phyloP scores from a whole-genome alignment of 2,113 vertebrate species.

The Canis aureus region DNA sequence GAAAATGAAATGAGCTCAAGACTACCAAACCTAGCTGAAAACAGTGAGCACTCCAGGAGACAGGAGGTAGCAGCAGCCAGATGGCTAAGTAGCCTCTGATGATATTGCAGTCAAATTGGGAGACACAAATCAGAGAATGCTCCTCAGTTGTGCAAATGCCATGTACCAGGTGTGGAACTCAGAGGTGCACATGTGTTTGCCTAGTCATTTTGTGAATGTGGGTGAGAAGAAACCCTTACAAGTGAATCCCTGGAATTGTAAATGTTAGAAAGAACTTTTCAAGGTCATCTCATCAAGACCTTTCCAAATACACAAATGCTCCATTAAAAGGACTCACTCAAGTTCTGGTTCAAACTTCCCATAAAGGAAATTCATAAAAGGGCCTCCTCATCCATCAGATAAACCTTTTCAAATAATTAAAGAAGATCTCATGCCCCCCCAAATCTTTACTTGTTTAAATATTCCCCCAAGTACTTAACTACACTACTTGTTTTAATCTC shows the following conservation, averaged over 20 bases:
- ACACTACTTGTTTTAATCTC: slow-evolving; percentile 37
- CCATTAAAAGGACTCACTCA: background rate
- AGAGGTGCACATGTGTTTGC: slow-evolving; percentile 40
- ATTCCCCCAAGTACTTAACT: slow-evolving; percentile 32
- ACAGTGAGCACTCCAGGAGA: background rate
- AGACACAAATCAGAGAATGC: slow-evolving; percentile 56
- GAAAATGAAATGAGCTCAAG: slow-evolving; percentile 65
- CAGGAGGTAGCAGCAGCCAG: slow-evolving; percentile 21
- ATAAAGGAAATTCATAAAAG: background rate
- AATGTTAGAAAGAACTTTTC: slow-evolving; percentile 7
- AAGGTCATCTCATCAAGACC: slow-evolving; percentile 15
- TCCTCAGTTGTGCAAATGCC: background rate
- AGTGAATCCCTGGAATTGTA: background rate
- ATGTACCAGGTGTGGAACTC: slow-evolving; percentile 14
- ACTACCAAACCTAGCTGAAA: slow-evolving; percentile 54
- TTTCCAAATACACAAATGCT: background rate
- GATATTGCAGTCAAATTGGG: slow-evolving; percentile 27
- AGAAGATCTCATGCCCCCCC: background rate
- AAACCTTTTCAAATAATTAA: slow-evolving; percentile 49
- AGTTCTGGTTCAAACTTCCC: background rate
- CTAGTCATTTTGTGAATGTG: background rate
- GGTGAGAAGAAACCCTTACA: slow-evolving; percentile 42
- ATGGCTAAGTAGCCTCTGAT: slow-evolving; percentile 61
- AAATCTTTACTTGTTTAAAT: slow-evolving; percentile 68
- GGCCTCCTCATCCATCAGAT: background rate